phyloP scores from a whole-genome alignment of 2,113 vertebrate species.

The Archocentrus centrarchus region DNA sequence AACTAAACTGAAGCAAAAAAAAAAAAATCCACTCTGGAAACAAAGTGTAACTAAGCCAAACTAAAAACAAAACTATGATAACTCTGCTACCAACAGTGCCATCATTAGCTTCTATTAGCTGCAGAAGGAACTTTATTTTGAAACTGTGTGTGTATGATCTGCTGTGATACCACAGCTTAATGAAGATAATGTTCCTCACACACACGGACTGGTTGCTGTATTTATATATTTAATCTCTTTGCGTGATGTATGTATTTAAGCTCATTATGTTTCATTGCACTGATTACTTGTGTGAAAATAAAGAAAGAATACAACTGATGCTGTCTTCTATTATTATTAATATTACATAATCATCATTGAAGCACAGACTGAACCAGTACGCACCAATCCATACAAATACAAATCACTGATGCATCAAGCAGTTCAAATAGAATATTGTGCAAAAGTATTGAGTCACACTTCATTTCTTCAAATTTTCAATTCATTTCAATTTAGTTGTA shows the following conservation, averaged over 20 bases:
- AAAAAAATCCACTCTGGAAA: too few species aligned
- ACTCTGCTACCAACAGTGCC: too few species aligned
- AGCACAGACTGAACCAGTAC: neutral
- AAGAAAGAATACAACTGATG: neutral
- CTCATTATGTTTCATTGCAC: neutral
- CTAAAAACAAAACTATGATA: too few species aligned
- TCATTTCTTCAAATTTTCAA: neutral
- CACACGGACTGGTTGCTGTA: neutral
- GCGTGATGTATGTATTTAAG: neutral
- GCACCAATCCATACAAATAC: too few species aligned
- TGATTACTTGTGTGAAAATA: conserved; percentile 1
- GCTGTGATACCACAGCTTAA: neutral
- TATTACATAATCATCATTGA: neutral
- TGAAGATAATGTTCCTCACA: neutral
- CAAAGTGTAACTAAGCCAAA: too few species aligned
- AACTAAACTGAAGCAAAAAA: too few species aligned
- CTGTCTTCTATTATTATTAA: neutral
- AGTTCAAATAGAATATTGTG: too few species aligned
- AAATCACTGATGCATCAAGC: too few species aligned
- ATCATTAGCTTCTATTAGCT: neutral
- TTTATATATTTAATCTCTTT: neutral
- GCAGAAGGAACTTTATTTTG: neutral
- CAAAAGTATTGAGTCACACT: neutral
- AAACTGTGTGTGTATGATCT: neutral
- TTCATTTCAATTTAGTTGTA: too few species aligned